Percentiles rank a stretch among this genome's conserved stretches.
phyloP scores from a whole-genome alignment of 2,797 vertebrate species.

The Girardinus metallicus region DNA sequence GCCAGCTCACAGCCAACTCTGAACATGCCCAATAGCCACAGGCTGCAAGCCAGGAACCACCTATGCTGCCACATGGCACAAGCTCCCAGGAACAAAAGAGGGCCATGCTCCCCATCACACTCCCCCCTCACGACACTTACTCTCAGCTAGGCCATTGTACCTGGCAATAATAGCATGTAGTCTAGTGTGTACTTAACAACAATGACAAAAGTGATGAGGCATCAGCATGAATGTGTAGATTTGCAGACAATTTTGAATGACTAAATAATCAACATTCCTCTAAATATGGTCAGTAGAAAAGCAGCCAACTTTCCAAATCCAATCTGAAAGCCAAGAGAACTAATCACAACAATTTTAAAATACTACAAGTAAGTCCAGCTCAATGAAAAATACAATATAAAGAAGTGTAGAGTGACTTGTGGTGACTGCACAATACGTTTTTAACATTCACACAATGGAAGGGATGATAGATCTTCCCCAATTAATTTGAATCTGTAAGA shows the following conservation, averaged over 20 bases:
- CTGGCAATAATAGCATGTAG: not conserved
- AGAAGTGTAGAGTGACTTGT: not conserved
- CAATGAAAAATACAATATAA: not conserved
- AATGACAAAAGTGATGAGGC: not conserved
- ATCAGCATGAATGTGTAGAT: not conserved
- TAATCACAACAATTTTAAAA: not conserved
- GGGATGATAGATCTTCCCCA: not conserved
- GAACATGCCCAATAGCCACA: not conserved
- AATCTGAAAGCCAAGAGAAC: not conserved
- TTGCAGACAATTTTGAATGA: not conserved
- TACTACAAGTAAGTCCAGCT: not conserved
- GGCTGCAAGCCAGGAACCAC: not conserved
- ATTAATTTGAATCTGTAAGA: constrained; percentile 1
- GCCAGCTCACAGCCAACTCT: not conserved
- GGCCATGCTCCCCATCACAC: not conserved
- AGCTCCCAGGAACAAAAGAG: not conserved
- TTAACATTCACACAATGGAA: not conserved
- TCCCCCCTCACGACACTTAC: not conserved
- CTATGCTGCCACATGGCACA: not conserved
- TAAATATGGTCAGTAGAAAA: not conserved
- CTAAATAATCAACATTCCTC: not conserved
- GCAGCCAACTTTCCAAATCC: not conserved
- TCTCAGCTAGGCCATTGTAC: not conserved
- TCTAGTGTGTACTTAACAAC: not conserved
- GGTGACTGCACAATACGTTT: not conserved